Base-by-base conservation (phyloP, 2,888 invertebrate species). In the Brenthis hecate region DNA sequence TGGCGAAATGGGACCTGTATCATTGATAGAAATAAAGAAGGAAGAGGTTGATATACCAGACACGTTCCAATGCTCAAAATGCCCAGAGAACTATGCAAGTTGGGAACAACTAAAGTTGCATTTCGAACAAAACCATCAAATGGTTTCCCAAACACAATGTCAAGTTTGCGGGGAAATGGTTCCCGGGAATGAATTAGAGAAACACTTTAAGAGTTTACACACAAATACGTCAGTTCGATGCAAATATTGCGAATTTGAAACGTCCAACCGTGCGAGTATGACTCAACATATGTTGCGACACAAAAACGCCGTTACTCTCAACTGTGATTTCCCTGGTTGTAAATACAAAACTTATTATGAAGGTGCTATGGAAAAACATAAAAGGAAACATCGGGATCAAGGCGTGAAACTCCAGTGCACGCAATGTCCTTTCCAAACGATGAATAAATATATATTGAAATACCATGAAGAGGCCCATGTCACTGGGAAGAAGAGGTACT, bases 391-490 rank as follows among this genome's bases (percentile, higher is more conserved):
- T 72, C 75, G 72, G 0, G 89, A 89, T 53, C 77, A 82, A 48
- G 90, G 91, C 6, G 86, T 89, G 0, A 91, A 89, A 73, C 74
- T 91, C 19, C 89, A 92, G 69, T 92, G 92, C 72, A 75, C 83
- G 0, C 84, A 87, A 19, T 92, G 92, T 71, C 85, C 91, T 0
- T 92, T 92, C 71, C 90, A 91, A 73, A 85, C 87, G 0, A 91
- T 91, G 90, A 91, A 91, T 74, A 92, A 92, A 70, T 92, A 92
- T 65, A 86, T 91, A 8, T 72, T 92, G 19, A 88, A 80, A 56
- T 91, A 92, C 61, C 92, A 92, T 1, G 91, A 91, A 56, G 91
- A 92, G 75, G 91, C 90, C 0, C 92, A 92, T 70, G 73, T 77
- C 2, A 90, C 91, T 0, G 92, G 92, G 0, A 88, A 87, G 32